Percentiles rank a stretch among this genome's conserved stretches.
phyloP scores from a whole-genome alignment of 2,888 invertebrate species.

The Rotaria magnacalcarata region DNA sequence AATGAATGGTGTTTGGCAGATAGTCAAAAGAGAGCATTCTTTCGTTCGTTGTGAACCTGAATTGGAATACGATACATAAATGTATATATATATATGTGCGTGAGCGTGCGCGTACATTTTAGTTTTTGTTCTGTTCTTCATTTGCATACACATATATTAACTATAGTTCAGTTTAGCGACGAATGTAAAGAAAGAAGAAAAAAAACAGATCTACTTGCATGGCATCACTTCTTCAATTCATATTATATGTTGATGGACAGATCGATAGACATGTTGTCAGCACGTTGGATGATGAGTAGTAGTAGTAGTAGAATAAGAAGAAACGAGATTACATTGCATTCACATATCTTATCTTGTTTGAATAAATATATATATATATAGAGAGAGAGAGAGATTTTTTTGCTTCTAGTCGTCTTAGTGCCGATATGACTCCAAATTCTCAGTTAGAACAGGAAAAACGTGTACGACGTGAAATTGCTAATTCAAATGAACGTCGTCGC shows the following conservation, averaged over 20 bases:
- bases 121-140: neutral
- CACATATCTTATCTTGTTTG: conserved; percentile 22
- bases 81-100: neutral
- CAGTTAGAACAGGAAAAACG: conserved; percentile 78
- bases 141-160: neutral
- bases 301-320: neutral
- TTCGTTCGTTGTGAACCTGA: neutral
- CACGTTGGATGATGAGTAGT: neutral
- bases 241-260: neutral
- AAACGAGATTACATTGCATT: neutral
- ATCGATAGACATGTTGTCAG: neutral
- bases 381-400: too few species aligned
- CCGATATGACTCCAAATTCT: conserved; percentile 30
- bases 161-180: neutral
- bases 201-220: neutral
- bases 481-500: conserved; percentile 92
- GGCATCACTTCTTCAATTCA: conserved; percentile 25
- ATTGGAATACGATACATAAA: neutral
- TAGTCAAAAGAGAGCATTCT: neutral
- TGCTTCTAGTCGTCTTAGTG: neutral
- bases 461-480: conserved; percentile 93
- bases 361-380: neutral
- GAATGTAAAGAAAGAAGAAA: neutral
- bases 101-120: neutral
- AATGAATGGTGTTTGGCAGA: neutral